These are phyloP conservation scores for Agrotis puta DNA, from an alignment of 2,888 invertebrate species.

Conservation along the genomic window DNA sequence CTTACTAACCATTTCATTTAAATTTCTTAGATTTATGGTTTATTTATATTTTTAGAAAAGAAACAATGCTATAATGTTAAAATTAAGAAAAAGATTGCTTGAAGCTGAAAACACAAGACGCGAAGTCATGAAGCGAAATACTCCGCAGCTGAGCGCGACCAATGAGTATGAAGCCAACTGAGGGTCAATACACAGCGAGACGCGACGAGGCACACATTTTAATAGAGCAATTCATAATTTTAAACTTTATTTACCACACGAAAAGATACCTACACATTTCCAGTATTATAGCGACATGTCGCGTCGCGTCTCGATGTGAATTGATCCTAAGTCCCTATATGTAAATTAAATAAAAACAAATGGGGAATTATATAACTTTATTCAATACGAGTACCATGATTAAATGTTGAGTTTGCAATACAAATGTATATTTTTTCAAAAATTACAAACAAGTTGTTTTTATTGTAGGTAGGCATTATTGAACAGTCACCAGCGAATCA, in stretches of 20 bases:
- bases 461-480: no score
- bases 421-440: slow-evolving; percentile 12
- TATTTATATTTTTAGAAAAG: slow-evolving; percentile 84
- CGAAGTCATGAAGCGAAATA: slow-evolving; percentile 70
- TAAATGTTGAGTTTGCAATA: slow-evolving; percentile 14
- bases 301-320: neutral
- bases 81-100: slow-evolving; percentile 81
- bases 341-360: slow-evolving; percentile 13
- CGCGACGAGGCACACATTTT: no score
- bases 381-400: slow-evolving; percentile 27
- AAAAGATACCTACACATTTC: no score
- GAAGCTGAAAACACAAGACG: slow-evolving; percentile 81
- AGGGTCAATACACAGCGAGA: no score
- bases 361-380: slow-evolving; percentile 12
- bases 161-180: slow-evolving; percentile 8
- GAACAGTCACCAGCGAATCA: no score
- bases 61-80: slow-evolving; percentile 85
- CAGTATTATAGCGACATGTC: no score
- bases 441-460: slow-evolving; percentile 7
- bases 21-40: no score
- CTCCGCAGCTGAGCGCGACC: slow-evolving; percentile 23
- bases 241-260: no score
- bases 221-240: no score
- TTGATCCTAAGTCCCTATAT: neutral
- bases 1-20: no score